Base-by-base conservation (phyloP, 1,140 invertebrate species). In the Helicorthomorpha holstii region DNA sequence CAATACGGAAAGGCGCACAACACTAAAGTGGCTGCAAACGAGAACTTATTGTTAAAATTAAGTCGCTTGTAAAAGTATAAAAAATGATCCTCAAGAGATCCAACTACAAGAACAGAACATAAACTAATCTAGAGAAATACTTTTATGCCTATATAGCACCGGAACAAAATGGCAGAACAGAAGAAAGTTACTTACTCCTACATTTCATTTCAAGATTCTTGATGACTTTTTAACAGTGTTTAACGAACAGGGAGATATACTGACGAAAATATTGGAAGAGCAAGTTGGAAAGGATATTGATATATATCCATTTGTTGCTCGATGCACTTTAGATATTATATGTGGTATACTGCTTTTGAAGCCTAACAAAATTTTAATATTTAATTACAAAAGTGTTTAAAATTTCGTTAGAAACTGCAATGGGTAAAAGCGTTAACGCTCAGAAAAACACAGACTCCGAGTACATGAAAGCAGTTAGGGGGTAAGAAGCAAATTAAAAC, bases 131-230 rank as follows among this genome's bases (percentile, higher is more conserved):
- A n/a, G n/a, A n/a, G n/a, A n/a, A n/a, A n/a, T n/a, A n/a, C n/a
- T n/a, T n/a, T n/a, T n/a, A n/a, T n/a, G n/a, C n/a, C n/a, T n/a
- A n/a, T n/a, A 1, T 48, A 75, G 74, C 57, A 69, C 69, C 46
- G 85, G 83, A 41, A 65, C 68, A 12, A 86, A 86, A 67, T 95
- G 89, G 87, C 76, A 77, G 45, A 60, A 64, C 0, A 69, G 85
- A n/a, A 71, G 89, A 50, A 89, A 91, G 69, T 75, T 94, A 60
- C 81, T 94, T 7, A 93, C 88, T 1, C 89, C 89, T 23, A 80
- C 87, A 0, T 93, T 94, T 65, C 89, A 92, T 66, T 89, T 90
- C 60, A 77, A 80, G 51, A 88, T 94, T 45, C 69, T 94, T 38
- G 80, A 93, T 56, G 78, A 85, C 56, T 93, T 92, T 61, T 60